Percentiles rank a stretch among this genome's conserved stretches.
phyloP scores from a whole-genome alignment of 2,113 vertebrate genomes.

The Eulemur macaco region DNA sequence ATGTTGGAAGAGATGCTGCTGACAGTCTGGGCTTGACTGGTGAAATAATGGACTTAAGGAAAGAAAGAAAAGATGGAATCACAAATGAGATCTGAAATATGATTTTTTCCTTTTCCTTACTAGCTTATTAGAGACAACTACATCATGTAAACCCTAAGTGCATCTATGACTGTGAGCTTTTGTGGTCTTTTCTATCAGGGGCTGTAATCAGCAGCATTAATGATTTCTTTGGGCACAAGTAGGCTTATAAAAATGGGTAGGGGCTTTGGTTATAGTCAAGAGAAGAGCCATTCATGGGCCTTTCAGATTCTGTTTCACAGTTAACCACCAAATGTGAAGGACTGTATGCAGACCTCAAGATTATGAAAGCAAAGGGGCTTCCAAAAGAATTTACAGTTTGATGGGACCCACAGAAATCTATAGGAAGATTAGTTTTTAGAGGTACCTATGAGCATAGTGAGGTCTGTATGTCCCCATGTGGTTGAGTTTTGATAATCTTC shows the following conservation, averaged over 20 bases:
- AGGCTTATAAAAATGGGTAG: neutral
- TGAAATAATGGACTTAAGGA: neutral
- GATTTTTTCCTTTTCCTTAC: neutral
- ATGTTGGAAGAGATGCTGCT: neutral
- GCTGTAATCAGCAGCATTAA: neutral
- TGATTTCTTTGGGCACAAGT: neutral
- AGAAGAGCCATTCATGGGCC: neutral
- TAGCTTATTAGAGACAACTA: neutral
- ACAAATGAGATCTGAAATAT: neutral
- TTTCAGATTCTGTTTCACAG: neutral
- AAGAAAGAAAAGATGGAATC: neutral
- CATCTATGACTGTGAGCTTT: neutral
- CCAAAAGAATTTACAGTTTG: neutral
- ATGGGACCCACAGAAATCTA: neutral
- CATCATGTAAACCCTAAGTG: neutral
- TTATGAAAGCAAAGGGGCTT: neutral
- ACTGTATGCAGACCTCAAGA: neutral
- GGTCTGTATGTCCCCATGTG: neutral
- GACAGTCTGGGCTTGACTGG: neutral
- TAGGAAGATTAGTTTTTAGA: neutral
- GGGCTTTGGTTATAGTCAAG: neutral
- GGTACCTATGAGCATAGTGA: neutral
- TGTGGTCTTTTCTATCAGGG: neutral
- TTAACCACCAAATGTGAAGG: neutral
- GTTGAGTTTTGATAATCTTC: neutral